phyloP scores from a whole-genome alignment of 2,888 invertebrate genomes.

The Mactromeris polynyma region DNA sequence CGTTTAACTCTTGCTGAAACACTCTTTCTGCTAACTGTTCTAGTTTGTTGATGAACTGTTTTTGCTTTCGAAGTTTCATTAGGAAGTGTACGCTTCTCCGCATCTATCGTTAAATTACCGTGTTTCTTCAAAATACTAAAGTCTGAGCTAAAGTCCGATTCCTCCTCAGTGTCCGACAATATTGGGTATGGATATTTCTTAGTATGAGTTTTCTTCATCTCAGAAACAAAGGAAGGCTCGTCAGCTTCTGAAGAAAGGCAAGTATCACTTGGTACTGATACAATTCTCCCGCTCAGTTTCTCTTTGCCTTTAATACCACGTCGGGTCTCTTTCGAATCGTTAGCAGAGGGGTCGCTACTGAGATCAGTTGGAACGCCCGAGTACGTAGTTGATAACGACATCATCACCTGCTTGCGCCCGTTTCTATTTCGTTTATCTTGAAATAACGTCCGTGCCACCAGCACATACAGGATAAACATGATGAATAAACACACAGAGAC shows the following conservation, averaged over 20 bases:
- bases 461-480: conserved; percentile 46
- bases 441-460: conserved; percentile 25
- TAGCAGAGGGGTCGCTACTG: neutral
- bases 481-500: neutral
- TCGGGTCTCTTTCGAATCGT: neutral
- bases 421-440: neutral
- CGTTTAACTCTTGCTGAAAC: conserved; percentile 26
- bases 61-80: neutral
- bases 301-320: neutral
- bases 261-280: neutral
- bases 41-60: neutral
- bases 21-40: neutral
- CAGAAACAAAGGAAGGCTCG: neutral
- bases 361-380: neutral
- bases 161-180: neutral
- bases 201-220: neutral
- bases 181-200: neutral
- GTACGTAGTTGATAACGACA: neutral
- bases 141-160: neutral
- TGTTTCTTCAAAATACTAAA: neutral
- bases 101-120: neutral
- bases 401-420: neutral
- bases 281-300: neutral
- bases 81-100: neutral
- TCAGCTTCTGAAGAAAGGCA: neutral